Conservation (phyloP, 2,888 invertebrate species). For the Augiades crinisus region DNA sequence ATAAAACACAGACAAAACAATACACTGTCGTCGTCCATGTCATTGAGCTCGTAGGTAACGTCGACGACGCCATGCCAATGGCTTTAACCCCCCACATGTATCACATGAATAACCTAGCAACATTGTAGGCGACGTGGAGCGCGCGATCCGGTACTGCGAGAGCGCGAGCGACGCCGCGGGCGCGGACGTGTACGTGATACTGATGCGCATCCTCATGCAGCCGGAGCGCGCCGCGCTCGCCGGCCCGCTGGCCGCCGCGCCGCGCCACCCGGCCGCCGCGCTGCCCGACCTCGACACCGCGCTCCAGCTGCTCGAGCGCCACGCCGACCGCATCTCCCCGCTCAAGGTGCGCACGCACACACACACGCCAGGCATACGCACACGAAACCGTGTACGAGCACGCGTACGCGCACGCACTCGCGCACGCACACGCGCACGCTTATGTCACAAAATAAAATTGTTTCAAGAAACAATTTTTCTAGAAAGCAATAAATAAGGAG, state of each 20-base stretch:
- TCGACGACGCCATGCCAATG: too few species aligned
- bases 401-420: too few species aligned
- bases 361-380: background rate
- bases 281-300: conserved; percentile 90
- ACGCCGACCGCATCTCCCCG: conserved; percentile 93
- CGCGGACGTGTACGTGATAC: conserved; percentile 82
- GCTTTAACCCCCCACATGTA: too few species aligned
- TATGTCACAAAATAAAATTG: too few species aligned
- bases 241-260: conserved; percentile 70
- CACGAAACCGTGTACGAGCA: too few species aligned
- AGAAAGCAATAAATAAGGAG: too few species aligned
- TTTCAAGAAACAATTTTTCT: too few species aligned
- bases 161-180: conserved; percentile 80
- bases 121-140: conserved; percentile 85
- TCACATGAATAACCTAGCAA: too few species aligned
- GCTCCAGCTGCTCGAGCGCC: conserved; percentile 89
- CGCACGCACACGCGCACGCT: too few species aligned
- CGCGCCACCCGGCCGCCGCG: conserved; percentile 81
- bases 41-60: too few species aligned
- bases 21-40: too few species aligned
- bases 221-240: conserved; percentile 53
- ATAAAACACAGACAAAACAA: too few species aligned
- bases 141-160: conserved; percentile 93
- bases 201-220: conserved; percentile 79
- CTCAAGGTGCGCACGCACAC: conserved; percentile 79